Percentiles rank a stretch among this genome's conserved stretches.
Evolutionary conservation across 2,888 invertebrate genomes (phyloP).

Genomic region (Amphimallon solstitiale): DNA sequence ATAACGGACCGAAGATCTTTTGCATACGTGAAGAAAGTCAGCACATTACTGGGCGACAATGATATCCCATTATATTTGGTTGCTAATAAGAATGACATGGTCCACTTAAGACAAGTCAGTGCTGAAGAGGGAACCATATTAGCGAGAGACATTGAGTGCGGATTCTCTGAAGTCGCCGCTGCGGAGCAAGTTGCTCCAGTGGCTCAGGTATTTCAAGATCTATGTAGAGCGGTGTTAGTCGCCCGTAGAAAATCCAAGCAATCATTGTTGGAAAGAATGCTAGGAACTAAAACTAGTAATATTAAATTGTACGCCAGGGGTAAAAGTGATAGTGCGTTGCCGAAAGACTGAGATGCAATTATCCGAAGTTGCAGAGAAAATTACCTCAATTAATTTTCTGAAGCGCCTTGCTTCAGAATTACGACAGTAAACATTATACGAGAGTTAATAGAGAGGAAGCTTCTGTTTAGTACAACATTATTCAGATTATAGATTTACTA

Average conservation of each 20-base stretch:
- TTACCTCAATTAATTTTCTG: no score
- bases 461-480: no score
- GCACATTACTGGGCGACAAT: slow-evolving; percentile 68
- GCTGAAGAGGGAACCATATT: slow-evolving; percentile 89
- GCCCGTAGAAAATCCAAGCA: slow-evolving; percentile 86
- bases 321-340: slow-evolving; percentile 88
- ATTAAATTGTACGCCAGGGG: slow-evolving; percentile 81
- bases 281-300: slow-evolving; percentile 78
- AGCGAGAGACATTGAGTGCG: slow-evolving; percentile 89
- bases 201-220: slow-evolving; percentile 83
- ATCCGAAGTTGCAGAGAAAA: no score
- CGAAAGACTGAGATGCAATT: slow-evolving; percentile 73
- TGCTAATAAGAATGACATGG: slow-evolving; percentile 91
- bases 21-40: slow-evolving; percentile 81
- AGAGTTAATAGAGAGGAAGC: no score
- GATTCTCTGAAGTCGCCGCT: slow-evolving; percentile 87
- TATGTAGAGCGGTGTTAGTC: slow-evolving; percentile 83
- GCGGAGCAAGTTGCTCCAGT: slow-evolving; percentile 89
- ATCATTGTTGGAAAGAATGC: slow-evolving; percentile 83
- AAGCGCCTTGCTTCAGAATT: no score
- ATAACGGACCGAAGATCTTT: slow-evolving; percentile 89
- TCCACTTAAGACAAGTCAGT: slow-evolving; percentile 88
- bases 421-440: no score
- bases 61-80: slow-evolving; percentile 86
- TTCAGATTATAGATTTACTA: no score